These are phyloP conservation scores for Naso thynnoides DNA, from an alignment of 2,797 vertebrate species.

Conservation along the genomic window DNA sequence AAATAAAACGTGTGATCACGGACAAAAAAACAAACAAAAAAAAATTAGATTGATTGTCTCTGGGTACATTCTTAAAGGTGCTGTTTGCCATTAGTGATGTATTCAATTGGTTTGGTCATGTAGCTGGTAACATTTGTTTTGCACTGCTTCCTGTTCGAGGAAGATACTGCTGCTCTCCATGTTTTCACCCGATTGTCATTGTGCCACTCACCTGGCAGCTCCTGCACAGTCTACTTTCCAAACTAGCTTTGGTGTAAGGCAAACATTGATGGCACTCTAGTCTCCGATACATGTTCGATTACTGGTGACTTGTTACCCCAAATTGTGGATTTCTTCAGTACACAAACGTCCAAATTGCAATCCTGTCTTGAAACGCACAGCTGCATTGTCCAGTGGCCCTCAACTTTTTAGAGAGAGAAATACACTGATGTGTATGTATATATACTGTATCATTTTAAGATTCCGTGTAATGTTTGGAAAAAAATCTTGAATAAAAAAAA, in stretches of 20 bases:
- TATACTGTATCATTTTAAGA: conserved; percentile 88
- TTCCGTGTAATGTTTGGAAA: conserved; percentile 87
- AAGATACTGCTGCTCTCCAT: conserved; percentile 70
- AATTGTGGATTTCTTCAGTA: conserved; percentile 69
- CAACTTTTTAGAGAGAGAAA: conserved; percentile 85
- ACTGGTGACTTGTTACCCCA: conserved; percentile 49
- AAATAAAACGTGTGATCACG: conserved; percentile 44
- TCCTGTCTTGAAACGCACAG: conserved; percentile 85
- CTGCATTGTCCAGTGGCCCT: conserved; percentile 80
- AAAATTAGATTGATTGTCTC: conserved; percentile 30
- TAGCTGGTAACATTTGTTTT: conserved; percentile 71
- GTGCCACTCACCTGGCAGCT: conserved; percentile 71
- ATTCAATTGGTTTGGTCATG: conserved; percentile 67
- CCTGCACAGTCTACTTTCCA: conserved; percentile 68
- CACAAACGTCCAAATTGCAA: conserved; percentile 77
- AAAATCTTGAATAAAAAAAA: conserved; percentile 87
- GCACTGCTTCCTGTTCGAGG: conserved; percentile 71
- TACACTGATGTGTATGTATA: conserved; percentile 87
- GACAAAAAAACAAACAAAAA: neutral
- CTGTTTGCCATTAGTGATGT: conserved; percentile 76
- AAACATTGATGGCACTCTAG: conserved; percentile 69
- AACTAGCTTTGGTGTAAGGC: conserved; percentile 66
- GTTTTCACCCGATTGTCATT: conserved; percentile 61
- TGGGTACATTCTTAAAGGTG: conserved; percentile 67
- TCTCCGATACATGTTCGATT: conserved; percentile 53